Evolutionary conservation across 2,797 vertebrate genomes (phyloP).

Genomic region (Alectoris magna): DNA sequence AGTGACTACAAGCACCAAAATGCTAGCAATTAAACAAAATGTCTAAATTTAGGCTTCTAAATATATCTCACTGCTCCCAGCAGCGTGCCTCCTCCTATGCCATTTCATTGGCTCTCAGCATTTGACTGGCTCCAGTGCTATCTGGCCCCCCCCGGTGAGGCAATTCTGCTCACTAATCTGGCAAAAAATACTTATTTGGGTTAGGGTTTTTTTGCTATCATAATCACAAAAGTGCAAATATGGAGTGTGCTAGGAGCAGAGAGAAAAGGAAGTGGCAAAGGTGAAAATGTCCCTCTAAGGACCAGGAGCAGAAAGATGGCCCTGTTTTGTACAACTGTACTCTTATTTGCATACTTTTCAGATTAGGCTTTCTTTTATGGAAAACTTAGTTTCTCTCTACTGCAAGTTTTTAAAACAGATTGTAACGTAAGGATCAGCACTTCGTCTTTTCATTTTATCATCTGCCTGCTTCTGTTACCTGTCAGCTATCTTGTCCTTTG

Average conservation of each 20-base stretch:
- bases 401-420: not conserved
- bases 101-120: not conserved
- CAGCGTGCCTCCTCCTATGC: not conserved
- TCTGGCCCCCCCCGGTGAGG: not conserved
- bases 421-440: not conserved
- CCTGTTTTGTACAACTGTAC: not conserved
- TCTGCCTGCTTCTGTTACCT: not conserved
- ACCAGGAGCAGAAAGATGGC: not conserved
- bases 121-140: not conserved
- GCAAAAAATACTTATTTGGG: not conserved
- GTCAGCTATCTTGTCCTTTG: not conserved
- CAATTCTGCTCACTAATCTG: not conserved
- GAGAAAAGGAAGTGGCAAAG: not conserved
- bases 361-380: not conserved
- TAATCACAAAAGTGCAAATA: not conserved
- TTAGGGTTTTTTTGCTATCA: not conserved
- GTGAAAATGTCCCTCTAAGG: not conserved
- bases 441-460: not conserved
- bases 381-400: not conserved
- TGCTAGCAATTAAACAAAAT: not conserved
- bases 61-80: conserved; percentile 1
- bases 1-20: not conserved
- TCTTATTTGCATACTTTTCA: not conserved
- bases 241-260: not conserved
- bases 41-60: conserved; percentile 58